Evolutionary conservation across 2,113 vertebrate genomes (phyloP), one percentile per base, ranked within the genome.

Genomic region (Martes martes): DNA sequence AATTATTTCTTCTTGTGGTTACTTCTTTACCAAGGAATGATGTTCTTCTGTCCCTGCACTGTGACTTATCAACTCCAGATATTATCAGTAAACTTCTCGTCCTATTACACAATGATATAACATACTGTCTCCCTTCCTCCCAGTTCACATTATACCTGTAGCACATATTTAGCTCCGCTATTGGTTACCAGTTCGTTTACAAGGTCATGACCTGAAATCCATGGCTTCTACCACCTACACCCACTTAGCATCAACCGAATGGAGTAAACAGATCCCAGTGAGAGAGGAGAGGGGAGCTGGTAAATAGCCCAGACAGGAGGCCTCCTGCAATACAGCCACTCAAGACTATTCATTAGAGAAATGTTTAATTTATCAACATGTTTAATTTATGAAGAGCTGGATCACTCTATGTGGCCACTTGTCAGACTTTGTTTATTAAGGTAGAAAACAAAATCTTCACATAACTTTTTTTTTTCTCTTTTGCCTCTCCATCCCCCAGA

Each of bases 401-500:
- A 39, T 65, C 39, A 71, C 3, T 28, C 13, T 18, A 87, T 33
- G n/a, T 81, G 45, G 76, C 59, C n/a, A 67, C 57, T 94, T 86
- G 42, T 26, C 39, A 50, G 87, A 15, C 21, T 87, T 91, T 80
- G 69, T 39, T 87, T 69, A 59, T 57, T 91, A 93, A 76, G 16
- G 28, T 94, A 95, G 94, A 85, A 47, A 93, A 71, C 94, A 57
- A 89, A 83, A 87, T 80, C 36, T 57, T 79, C 36, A 55, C 36
- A 11, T 47, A 84, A 42, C 4, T 0, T 0, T 39, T 33, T 67
- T n/a, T 47, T 52, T 26, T 39, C 39, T 61, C 39, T 45, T 76
- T 50, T 50, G 18, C 2, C 10, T 5, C 16, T 24, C 15, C 28
- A 23, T 11, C 16, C 52, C 11, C 82, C 21, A 36, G n/a, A 55